Percentiles rank a stretch among this genome's conserved stretches.
Conservation (phyloP, 2,113 vertebrate species). For the Trinectes maculatus region DNA sequence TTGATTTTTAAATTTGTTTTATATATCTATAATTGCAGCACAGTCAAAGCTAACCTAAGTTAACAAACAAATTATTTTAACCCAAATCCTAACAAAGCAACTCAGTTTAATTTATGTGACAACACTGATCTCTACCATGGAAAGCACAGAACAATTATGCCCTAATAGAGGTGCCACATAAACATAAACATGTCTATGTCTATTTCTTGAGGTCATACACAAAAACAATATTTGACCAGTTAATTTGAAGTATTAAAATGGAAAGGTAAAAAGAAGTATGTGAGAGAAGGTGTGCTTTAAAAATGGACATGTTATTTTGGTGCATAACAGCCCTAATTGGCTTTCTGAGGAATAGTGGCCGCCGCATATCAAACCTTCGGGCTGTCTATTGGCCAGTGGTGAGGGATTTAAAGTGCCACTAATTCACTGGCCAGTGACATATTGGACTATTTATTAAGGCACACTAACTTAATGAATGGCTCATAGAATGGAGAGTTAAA, state of each 20-base stretch:
- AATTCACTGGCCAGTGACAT: conserved; percentile 82
- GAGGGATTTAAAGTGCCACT: conserved; percentile 81
- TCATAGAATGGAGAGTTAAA: conserved; percentile 84
- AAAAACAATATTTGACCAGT: too few species aligned
- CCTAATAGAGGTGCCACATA: too few species aligned
- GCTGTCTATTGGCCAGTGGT: conserved; percentile 70
- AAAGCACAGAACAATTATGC: too few species aligned
- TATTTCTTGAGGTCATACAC: too few species aligned
- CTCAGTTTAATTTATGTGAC: too few species aligned
- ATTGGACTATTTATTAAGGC: conserved; percentile 85
- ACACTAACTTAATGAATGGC: conserved; percentile 84
- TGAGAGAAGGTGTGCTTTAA: background rate
- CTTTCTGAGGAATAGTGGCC: conserved; percentile 47
- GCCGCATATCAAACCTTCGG: conserved; percentile 63
- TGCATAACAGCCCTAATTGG: conserved; percentile 42
- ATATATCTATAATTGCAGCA: too few species aligned
- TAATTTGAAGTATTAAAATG: background rate
- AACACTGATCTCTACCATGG: too few species aligned
- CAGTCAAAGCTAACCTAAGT: too few species aligned
- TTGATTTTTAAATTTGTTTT: too few species aligned
- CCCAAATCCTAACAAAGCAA: too few species aligned
- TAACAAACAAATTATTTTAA: too few species aligned
- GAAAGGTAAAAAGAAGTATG: conserved; percentile 5
- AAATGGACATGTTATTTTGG: conserved; percentile 25
- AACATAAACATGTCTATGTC: too few species aligned